Evolutionary conservation across 2,113 vertebrate species (phyloP).

Genomic region (Brienomyrus brachyistius): DNA sequence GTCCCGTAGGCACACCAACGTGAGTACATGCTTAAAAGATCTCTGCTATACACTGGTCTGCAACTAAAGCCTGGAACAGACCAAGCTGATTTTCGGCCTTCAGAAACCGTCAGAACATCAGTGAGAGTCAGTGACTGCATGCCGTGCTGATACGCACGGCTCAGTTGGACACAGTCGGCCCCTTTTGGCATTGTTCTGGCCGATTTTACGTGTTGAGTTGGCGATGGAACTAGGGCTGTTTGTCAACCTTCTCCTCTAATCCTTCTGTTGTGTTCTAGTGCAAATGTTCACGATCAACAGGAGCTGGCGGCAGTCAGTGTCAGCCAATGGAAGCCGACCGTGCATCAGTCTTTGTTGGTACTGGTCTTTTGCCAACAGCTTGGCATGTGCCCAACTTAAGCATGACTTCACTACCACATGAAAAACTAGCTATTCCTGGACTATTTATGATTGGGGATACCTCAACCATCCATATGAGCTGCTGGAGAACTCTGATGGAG

Average conservation of each 20-base stretch:
- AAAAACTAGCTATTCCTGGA: neutral
- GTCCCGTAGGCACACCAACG: conserved; percentile 73
- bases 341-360: too few relatives aligned
- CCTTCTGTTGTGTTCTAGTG: too few relatives aligned
- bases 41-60: neutral
- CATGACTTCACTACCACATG: neutral
- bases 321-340: too few relatives aligned
- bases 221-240: neutral
- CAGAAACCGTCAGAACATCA: neutral
- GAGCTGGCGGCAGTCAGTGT: too few relatives aligned
- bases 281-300: too few relatives aligned
- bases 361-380: too few relatives aligned
- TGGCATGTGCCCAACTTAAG: neutral
- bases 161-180: neutral
- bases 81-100: neutral
- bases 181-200: neutral
- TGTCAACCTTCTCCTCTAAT: neutral
- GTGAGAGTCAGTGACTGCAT: neutral
- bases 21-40: conserved; percentile 52
- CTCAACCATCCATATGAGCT: neutral
- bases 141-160: neutral
- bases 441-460: neutral
- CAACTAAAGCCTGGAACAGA: neutral
- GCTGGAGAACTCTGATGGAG: neutral
- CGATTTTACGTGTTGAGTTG: neutral